Base-by-base conservation (phyloP, 1,140 invertebrate species). In the Aphaenogaster rudis region DNA sequence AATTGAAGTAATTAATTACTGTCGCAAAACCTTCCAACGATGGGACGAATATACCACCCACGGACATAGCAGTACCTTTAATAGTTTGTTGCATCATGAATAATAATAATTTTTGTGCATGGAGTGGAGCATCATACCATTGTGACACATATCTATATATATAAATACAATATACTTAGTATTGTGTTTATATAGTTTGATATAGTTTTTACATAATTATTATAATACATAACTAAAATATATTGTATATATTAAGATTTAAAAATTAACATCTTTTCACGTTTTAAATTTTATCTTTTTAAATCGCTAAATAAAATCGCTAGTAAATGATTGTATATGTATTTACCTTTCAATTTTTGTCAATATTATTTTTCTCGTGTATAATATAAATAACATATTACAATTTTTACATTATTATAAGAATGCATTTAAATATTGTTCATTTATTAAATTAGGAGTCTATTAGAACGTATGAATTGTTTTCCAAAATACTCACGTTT, bases 1-100 rank as follows among this genome's bases (percentile, higher is more conserved):
- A 42, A 52, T 66, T 13, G 4, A 78, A 63, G 21, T 48, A n/a
- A n/a, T 67, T 76, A 39, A 50, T 77, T 86, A 86, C 84, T 52
- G 74, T 52, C 4, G 74, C 74, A 33, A 86, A 86, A 9, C 72
- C 72, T 66, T 86, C 57, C 50, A 79, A 63, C 21, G 84, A 86
- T 78, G 74, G 50, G 13, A 86, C 72, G 45, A 78, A 86, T 28
- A 86, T 13, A 54, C 50, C 21, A 3, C 69, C 69, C 9, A 84
- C 54, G 15, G 54, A 36, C 21, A 84, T 0, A 6, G 39, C 36
- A 42, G 36, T 48, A 39, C 69, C 52, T 61, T 48, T 84, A 17
- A 84, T 61, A 8, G 67, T 61, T 61, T 50, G 66, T 61, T 74
- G 52, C 80, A 84, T 84, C 61, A 84, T 74, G 0, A 84, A 74